Percentiles rank a stretch among this genome's conserved stretches.
Evolutionary conservation across 2,888 invertebrate species (phyloP).

Genomic region (Nesidiocoris tenuis): DNA sequence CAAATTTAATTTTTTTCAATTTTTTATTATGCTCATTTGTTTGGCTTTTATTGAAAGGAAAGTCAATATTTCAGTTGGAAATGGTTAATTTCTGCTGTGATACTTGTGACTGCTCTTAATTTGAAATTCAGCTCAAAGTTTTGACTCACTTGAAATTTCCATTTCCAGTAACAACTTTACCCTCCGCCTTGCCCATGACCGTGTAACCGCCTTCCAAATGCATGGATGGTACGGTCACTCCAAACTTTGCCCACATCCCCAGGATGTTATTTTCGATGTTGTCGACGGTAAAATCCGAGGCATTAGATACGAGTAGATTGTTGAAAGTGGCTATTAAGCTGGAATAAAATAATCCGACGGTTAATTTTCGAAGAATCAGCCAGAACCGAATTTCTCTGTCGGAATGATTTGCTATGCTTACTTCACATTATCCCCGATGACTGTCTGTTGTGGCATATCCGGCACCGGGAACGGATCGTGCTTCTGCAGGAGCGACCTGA

Average conservation of each 20-base stretch:
- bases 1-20: no score
- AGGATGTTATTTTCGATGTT: constrained; percentile 44
- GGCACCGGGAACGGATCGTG: constrained; percentile 45
- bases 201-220: constrained; percentile 41
- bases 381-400: not conserved
- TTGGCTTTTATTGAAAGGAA: no score
- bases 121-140: no score
- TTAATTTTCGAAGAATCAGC: not conserved
- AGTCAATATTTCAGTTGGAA: no score
- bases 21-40: no score
- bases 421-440: constrained; percentile 43
- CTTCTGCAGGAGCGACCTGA: constrained; percentile 39
- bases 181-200: constrained; percentile 36
- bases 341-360: no score
- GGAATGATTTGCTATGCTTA: constrained; percentile 1
- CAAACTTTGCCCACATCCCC: constrained; percentile 44
- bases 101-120: no score
- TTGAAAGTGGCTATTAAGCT: constrained; percentile 43
- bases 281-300: constrained; percentile 42
- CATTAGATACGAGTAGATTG: constrained; percentile 42
- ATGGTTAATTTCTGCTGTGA: no score
- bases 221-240: constrained; percentile 41
- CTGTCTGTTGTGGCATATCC: constrained; percentile 39
- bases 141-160: constrained; percentile 46
- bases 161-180: constrained; percentile 41